These are phyloP conservation scores for Hydropsyche tenuis DNA, from an alignment of 1,140 invertebrate species.

Conservation along the genomic window DNA sequence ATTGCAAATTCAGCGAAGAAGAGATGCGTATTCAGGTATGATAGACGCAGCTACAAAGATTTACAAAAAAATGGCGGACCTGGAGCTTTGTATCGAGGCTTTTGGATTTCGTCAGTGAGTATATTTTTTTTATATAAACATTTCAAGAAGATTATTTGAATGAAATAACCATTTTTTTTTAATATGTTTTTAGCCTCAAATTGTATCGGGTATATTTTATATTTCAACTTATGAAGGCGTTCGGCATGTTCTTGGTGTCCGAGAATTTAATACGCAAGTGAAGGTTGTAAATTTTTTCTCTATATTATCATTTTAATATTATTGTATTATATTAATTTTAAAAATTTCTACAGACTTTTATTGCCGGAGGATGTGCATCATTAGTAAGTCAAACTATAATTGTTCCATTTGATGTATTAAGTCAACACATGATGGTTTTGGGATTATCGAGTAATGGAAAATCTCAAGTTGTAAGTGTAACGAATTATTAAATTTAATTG, in stretches of 20 bases:
- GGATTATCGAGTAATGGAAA: constrained; percentile 63
- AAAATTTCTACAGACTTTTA: constrained; percentile 63
- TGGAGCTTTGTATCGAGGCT: constrained; percentile 90
- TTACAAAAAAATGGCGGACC: constrained; percentile 84
- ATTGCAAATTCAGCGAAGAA: constrained; percentile 87
- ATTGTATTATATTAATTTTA: not conserved
- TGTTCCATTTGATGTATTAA: constrained; percentile 95
- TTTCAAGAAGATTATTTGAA: not conserved
- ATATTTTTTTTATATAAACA: not conserved
- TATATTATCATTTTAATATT: no score
- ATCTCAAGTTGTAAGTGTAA: not conserved
- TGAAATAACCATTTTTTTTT: not conserved
- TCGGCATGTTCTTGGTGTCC: constrained; percentile 76
- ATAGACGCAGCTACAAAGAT: constrained; percentile 93
- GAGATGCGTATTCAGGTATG: constrained; percentile 85
- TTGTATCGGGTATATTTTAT: constrained; percentile 89
- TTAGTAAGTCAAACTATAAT: constrained; percentile 94
- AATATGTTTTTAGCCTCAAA: constrained; percentile 60
- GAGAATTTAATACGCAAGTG: constrained; percentile 68
- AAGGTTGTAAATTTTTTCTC: constrained; percentile 55
- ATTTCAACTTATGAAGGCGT: constrained; percentile 96
- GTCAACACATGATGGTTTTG: constrained; percentile 96
- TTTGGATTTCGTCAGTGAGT: constrained; percentile 85
- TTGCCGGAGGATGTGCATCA: constrained; percentile 88
- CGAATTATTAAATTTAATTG: no score